Evolutionary conservation across 2,113 vertebrate species (phyloP).

Genomic region (Crypturellus undulatus): DNA sequence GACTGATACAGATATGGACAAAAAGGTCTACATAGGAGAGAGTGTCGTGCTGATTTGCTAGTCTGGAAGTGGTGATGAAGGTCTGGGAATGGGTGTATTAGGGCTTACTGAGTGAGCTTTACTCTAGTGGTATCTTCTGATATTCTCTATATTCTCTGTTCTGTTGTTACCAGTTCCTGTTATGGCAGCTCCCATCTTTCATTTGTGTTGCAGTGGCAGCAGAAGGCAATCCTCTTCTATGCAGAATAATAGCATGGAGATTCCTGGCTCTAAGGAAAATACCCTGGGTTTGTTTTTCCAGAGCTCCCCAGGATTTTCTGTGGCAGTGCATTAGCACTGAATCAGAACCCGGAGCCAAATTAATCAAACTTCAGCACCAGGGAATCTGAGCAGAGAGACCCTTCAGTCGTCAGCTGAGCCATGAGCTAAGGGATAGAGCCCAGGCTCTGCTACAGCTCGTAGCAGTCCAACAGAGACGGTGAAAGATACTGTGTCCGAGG

Average conservation of each 20-base stretch:
- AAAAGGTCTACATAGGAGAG: neutral
- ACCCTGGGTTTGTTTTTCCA: neutral
- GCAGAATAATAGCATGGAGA: neutral
- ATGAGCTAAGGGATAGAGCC: neutral
- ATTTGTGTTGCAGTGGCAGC: neutral
- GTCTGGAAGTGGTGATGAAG: neutral
- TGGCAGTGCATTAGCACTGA: neutral
- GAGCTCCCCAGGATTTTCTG: neutral
- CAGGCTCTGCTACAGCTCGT: neutral
- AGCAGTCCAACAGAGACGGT: neutral
- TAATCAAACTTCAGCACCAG: neutral
- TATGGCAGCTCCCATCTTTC: neutral
- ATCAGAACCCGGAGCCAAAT: neutral
- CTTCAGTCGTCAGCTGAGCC: neutral
- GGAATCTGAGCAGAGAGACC: neutral
- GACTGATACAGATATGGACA: neutral
- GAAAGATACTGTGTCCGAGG: neutral
- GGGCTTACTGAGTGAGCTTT: neutral
- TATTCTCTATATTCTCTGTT: neutral
- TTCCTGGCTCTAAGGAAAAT: neutral
- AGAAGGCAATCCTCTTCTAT: neutral
- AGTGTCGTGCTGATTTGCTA: neutral
- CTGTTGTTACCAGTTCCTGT: neutral
- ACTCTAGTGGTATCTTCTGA: neutral
- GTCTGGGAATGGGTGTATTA: neutral